Evolutionary conservation across 37 sponge, comb jelly and placozoan genomes (phyloP).

Genomic region (Mnemiopsis leidyi): DNA sequence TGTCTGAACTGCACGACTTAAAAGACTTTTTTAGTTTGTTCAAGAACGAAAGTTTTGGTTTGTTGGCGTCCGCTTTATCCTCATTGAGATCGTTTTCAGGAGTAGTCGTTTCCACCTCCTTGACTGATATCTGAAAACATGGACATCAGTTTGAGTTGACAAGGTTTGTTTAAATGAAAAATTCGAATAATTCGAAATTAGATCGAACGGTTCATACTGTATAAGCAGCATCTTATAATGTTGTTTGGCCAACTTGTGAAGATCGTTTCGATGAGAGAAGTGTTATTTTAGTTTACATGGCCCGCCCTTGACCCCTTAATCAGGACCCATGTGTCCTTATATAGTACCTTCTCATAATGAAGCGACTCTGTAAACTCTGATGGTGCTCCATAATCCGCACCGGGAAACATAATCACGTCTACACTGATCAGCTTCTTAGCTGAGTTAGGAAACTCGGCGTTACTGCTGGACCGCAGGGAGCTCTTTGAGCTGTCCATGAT

Average conservation of each 20-base stretch:
- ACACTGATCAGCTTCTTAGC: constrained; percentile 4
- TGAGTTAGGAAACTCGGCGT: neutral
- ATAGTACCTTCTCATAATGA: neutral
- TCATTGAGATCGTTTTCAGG: constrained; percentile 13
- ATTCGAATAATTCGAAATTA: too few species aligned
- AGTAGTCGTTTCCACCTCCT: neutral
- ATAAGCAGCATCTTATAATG: too few species aligned
- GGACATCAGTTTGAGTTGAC: neutral
- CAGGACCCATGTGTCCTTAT: too few species aligned
- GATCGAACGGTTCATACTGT: too few species aligned
- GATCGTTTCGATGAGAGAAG: too few species aligned
- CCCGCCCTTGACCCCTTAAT: too few species aligned
- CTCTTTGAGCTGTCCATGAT: neutral
- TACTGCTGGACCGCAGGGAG: neutral
- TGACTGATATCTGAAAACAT: neutral
- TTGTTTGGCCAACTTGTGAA: too few species aligned
- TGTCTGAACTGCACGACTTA: neutral
- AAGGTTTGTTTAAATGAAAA: too few species aligned
- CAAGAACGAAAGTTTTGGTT: constrained; percentile 31
- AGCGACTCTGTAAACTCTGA: neutral
- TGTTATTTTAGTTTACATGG: too few species aligned
- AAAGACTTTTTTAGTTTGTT: constrained; percentile 31
- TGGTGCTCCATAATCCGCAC: neutral
- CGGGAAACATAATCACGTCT: neutral
- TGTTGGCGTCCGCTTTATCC: neutral